phyloP scores from a whole-genome alignment of 2,888 invertebrate species.

The Limnephilus rhombicus region DNA sequence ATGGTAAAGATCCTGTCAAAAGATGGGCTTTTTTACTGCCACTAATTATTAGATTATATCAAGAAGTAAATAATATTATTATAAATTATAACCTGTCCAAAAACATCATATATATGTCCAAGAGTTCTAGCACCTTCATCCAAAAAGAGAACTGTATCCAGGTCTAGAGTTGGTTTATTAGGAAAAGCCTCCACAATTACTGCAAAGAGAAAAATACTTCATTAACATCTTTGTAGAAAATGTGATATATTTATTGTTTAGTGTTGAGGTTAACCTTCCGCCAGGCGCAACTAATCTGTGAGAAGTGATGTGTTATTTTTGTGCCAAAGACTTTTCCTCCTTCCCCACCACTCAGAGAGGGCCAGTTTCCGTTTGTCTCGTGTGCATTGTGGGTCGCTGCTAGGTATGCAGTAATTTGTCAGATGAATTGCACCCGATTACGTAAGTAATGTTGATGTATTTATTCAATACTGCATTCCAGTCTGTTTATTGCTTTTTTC shows the following conservation, averaged over 20 bases:
- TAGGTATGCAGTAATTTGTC: too few species aligned
- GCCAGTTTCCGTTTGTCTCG: too few species aligned
- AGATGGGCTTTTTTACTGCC: not conserved
- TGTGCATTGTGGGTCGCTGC: too few species aligned
- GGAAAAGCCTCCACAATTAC: slow-evolving; percentile 87
- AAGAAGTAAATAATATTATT: slow-evolving; percentile 5
- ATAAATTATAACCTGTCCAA: slow-evolving; percentile 80
- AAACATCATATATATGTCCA: slow-evolving; percentile 92
- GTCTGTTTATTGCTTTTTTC: too few species aligned
- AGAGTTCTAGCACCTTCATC: slow-evolving; percentile 86
- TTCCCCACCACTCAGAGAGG: too few species aligned
- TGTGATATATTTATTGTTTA: not conserved
- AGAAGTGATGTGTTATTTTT: too few species aligned
- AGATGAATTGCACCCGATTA: too few species aligned
- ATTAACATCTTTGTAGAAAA: not conserved
- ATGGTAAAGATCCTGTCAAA: not conserved
- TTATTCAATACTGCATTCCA: too few species aligned
- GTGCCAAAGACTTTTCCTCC: too few species aligned
- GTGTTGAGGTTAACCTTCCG: too few species aligned
- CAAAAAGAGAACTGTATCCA: slow-evolving; percentile 92
- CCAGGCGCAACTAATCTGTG: too few species aligned
- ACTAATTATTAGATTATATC: not conserved
- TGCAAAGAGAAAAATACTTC: slow-evolving; percentile 70
- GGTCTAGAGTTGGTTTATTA: slow-evolving; percentile 87
- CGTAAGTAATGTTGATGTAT: too few species aligned